Conservation (phyloP, 2,888 invertebrate species). For the Chorisops tibialis region DNA sequence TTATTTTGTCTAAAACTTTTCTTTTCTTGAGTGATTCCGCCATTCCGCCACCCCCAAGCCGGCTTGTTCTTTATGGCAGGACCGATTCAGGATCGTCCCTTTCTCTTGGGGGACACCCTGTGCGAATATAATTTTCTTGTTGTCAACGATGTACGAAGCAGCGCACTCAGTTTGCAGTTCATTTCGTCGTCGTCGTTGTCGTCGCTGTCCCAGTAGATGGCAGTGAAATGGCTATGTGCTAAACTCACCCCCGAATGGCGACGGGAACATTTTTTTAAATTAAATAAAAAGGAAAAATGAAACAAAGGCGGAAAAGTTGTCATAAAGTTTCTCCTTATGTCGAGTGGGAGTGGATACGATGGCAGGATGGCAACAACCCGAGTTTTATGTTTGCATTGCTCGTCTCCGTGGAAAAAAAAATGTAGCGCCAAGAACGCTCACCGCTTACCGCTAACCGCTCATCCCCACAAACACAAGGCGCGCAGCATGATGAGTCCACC, state of each 20-base stretch:
- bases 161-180: constrained; percentile 14
- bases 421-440: too few species aligned
- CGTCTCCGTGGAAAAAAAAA: too few species aligned
- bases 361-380: background rate
- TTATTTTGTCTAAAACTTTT: constrained; percentile 19
- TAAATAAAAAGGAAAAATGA: constrained; percentile 22
- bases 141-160: constrained; percentile 13
- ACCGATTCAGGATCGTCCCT: background rate
- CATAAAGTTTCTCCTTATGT: background rate
- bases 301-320: constrained; percentile 22
- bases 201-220: background rate
- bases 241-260: too few species aligned
- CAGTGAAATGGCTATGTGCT: background rate
- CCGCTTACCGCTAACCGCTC: too few species aligned
- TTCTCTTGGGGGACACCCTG: background rate
- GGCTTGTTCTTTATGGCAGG: too few species aligned
- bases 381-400: background rate
- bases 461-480: too few species aligned
- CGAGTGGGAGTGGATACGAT: background rate
- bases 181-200: constrained; percentile 4
- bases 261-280: constrained; percentile 9
- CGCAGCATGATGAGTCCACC: too few species aligned
- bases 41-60: background rate
- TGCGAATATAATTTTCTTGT: constrained; percentile 20
- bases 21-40: background rate